Base-by-base conservation (phyloP, 1,140 invertebrate genomes). In the Delia radicum region DNA sequence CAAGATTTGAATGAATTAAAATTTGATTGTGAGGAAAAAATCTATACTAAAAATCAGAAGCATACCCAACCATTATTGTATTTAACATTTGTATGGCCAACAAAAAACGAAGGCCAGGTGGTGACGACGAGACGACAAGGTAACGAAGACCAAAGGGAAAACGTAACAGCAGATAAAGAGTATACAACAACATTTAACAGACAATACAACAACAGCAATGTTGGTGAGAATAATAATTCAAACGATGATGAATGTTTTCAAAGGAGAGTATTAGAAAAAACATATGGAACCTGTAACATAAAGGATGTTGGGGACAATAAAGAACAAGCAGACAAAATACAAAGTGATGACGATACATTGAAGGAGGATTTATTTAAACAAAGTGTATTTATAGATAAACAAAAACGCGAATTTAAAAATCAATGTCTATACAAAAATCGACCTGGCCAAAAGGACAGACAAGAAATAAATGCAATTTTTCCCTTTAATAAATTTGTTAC, bases 61-160 rank as follows among this genome's bases (percentile, higher is more conserved):
- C 12, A 33, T 69, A 18, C 55, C 29, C 46, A 48, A 29, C 6
- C 72, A 61, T 55, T 69, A 18, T 69, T 69, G 29, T 33, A 69
- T 21, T 33, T 69, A 69, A 69, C 31, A 18, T 69, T 21, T 69
- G 29, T 55, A 33, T 69, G 65, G 65, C 29, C 65, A 33, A 69
- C 65, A 69, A 69, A 69, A 69, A 69, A 69, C 65, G 65, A 69
- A 69, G 65, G 65, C 65, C 65, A 69, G 65, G 29, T 33, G 65
- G 65, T 69, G 65, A 69, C 65, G 65, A 69, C 65, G 29, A 69
- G 31, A 69, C 65, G 29, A 69, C 65, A 69, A 69, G 65, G 65
- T 69, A 69, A 69, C 65, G 31, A 37, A 28, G 65, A 69, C 21
- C 31, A 28, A n/a, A 10, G 33, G 31, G 42, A 73, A 31, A 37